Base-by-base conservation (phyloP, 2,113 vertebrate genomes). In the Pterocles gutturalis region DNA sequence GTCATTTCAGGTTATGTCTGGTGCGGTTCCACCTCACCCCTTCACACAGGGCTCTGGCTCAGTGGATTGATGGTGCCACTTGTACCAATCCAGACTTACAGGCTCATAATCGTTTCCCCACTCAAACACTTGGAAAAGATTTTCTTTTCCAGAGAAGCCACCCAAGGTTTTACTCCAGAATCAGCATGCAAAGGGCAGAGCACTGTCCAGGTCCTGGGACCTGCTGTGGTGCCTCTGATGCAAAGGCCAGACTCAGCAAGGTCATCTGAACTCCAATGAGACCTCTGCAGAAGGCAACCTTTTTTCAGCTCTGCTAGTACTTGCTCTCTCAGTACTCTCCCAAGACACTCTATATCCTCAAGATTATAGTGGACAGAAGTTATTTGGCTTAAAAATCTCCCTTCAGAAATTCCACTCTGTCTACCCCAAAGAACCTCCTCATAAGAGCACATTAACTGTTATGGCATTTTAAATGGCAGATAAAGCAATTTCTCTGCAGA, bases 1-100 rank as follows among this genome's bases (percentile, higher is more conserved):
- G 96, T 96, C 93, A 89, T 96, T 94, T 96, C 82, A 96, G 97
- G 96, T 90, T 94, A 96, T 34, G 77, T 85, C 89, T 93, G 71
- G 62, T 94, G 26, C 57, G 79, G 54, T 71, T 93, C 90, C 61
- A 80, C 82, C 62, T 85, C 84, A 78, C 33, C 81, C 83, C 38
- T 93, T 79, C 73, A 57, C 55, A 36, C 16, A 11, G 78, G 79
- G 71, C 54, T 85, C 43, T 33, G 22, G 38, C 54, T 72, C 83
- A 9, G 57, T n/a, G 58, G 45, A 41, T 34, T 53, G 70, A 54
- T 4, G 2, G 48, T 83, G n/a, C 90, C 54, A 41, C 54, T 92
- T 2, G 18, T 58, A 78, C 83, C 62, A 78, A 41, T 33, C 36
- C 82, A 49, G 34, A 36, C 60, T 67, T 24, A 79, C 16, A 75